phyloP scores from a whole-genome alignment of 2,113 vertebrate species.

The Pagrus major region DNA sequence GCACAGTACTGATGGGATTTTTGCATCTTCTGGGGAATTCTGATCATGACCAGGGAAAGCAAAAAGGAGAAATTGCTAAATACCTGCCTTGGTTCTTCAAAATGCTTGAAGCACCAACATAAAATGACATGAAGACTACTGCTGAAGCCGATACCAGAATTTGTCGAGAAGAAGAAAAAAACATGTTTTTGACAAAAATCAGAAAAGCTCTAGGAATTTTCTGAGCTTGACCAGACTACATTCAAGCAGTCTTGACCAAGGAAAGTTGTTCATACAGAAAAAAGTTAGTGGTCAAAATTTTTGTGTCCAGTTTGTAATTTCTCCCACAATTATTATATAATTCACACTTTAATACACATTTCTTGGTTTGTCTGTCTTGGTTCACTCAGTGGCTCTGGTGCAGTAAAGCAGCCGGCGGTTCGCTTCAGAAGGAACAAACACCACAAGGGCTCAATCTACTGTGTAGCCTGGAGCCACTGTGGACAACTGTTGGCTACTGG shows the following conservation, averaged over 20 bases:
- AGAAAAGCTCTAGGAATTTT: background rate
- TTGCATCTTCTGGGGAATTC: too few species aligned
- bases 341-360: too few species aligned
- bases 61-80: too few species aligned
- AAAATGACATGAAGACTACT: background rate
- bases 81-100: too few species aligned
- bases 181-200: background rate
- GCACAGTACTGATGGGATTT: too few species aligned
- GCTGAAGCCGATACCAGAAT: background rate
- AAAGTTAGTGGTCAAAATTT: background rate
- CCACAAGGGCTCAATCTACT: slow-evolving; percentile 99
- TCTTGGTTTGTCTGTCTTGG: background rate
- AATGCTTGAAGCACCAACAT: background rate
- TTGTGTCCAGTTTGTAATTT: background rate
- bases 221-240: background rate
- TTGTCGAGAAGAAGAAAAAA: background rate
- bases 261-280: background rate
- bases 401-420: slow-evolving; percentile 89
- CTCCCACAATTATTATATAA: background rate
- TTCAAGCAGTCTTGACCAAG: background rate
- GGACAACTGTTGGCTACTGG: slow-evolving; percentile 96
- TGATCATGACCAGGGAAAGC: too few species aligned
- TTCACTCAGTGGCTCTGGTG: slow-evolving; percentile 80
- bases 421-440: slow-evolving; percentile 99
- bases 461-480: slow-evolving; percentile 97